Evolutionary conservation across 2,797 vertebrate genomes (phyloP), one percentile per base, ranked within the genome.

Genomic region (Cyprinodon diabolis): DNA sequence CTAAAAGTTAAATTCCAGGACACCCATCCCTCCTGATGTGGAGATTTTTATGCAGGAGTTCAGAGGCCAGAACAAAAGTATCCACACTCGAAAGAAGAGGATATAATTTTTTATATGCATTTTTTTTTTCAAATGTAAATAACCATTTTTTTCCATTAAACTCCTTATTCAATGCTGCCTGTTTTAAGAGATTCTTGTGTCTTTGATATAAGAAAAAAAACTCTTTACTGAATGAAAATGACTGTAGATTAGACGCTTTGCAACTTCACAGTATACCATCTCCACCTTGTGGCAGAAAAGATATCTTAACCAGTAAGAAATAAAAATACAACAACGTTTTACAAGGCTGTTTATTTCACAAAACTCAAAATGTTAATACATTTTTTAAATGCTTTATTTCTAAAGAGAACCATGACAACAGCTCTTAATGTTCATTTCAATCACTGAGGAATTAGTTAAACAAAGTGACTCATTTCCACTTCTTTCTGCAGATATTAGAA

Each of bases 271-370:
- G 67, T 49, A 11, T n/a, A 52, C 30, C 89, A 83, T 74, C 78
- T 78, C 90, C 87, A 60, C 75, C 90, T 88, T 82, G 87, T 92
- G 92, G 87, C 68, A 66, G 25, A 17, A 73, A 14, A 6, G 14
- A 40, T 15, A 69, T 25, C 5, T 14, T 78, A 67, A 45, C 35
- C 13, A 0, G 3, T 30, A n/a, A 8, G 8, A 43, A 35, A 17
- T 7, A 10, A 57, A 69, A 9, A 55, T 17, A 66, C 2, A 30
- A 23, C 4, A 1, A 45, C 8, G 40, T n/a, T 56, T 23, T 56
- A 56, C n/a, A 23, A 23, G 11, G 54, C 15, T n/a, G 40, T 47
- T 4, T 21, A 65, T 45, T 47, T 40, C 49, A 54, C 19, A 9
- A 68, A 52, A 21, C 21, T 37, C 37, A 7, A 68, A 51, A 49